Conservation (phyloP, 2,797 vertebrate species). For the Peromyscus nudipes region DNA sequence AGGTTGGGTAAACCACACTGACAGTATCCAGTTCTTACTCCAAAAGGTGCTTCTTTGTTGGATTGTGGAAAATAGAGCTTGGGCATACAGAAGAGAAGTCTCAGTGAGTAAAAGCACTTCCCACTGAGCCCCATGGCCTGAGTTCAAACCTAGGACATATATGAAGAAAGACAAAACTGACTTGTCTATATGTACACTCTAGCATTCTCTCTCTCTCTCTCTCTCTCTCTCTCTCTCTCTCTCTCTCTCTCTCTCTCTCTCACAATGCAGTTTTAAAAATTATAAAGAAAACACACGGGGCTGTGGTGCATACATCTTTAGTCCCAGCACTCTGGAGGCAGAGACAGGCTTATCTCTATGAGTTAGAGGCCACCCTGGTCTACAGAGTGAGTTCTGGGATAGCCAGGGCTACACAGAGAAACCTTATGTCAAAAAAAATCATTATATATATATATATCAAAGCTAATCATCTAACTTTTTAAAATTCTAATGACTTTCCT, state of each 20-base stretch:
- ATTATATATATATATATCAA: not conserved
- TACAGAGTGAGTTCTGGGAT: not conserved
- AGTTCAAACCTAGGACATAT: not conserved
- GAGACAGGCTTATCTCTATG: not conserved
- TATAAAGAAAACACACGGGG: not conserved
- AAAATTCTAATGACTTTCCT: not conserved
- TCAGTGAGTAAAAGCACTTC: not conserved
- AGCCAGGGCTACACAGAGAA: not conserved
- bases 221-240: too few relatives aligned
- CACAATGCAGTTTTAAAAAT: not conserved
- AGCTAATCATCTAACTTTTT: not conserved
- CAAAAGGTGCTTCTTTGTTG: not conserved
- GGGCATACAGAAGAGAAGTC: not conserved
- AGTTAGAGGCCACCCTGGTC: not conserved
- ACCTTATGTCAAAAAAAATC: not conserved
- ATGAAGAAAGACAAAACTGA: not conserved
- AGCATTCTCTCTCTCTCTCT: too few relatives aligned
- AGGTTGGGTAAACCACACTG: not conserved
- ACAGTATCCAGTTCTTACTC: not conserved
- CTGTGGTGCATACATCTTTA: not conserved
- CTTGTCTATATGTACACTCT: not conserved
- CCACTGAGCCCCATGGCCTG: not conserved
- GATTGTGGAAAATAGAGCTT: not conserved
- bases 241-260: too few relatives aligned
- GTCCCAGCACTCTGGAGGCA: not conserved